Evolutionary conservation across 1,140 invertebrate genomes (phyloP).

Genomic region (Neotoxoptera formosana): DNA sequence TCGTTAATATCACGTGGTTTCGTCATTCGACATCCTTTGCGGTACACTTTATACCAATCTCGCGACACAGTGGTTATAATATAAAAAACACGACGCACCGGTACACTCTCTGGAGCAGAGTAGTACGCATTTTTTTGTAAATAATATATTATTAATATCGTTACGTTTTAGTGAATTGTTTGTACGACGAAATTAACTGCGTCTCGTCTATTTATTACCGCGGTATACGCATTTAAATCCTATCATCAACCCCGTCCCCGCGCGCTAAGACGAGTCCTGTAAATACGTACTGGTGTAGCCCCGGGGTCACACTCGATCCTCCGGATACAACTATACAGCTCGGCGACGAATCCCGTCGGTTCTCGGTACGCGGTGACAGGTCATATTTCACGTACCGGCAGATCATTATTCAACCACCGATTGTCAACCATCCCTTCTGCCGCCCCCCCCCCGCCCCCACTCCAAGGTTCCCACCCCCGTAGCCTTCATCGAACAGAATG

Average conservation of each 20-base stretch:
- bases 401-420: constrained; percentile 50
- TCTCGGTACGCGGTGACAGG: background rate
- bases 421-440: background rate
- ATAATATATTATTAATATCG: background rate
- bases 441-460: background rate
- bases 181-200: background rate
- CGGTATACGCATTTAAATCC: background rate
- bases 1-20: background rate
- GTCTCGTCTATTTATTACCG: background rate
- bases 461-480: background rate
- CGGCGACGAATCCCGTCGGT: background rate
- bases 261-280: background rate
- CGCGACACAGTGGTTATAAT: too few relatives aligned
- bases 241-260: background rate
- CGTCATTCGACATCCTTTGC: too few relatives aligned
- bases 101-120: background rate
- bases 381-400: constrained; percentile 40
- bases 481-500: background rate
- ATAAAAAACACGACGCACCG: too few relatives aligned
- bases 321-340: background rate
- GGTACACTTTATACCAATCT: too few relatives aligned
- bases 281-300: background rate
- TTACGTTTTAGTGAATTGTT: background rate
- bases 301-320: background rate
- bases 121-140: background rate